Conservation (phyloP, 2,888 invertebrate species). For the Ichneumon xanthorius region DNA sequence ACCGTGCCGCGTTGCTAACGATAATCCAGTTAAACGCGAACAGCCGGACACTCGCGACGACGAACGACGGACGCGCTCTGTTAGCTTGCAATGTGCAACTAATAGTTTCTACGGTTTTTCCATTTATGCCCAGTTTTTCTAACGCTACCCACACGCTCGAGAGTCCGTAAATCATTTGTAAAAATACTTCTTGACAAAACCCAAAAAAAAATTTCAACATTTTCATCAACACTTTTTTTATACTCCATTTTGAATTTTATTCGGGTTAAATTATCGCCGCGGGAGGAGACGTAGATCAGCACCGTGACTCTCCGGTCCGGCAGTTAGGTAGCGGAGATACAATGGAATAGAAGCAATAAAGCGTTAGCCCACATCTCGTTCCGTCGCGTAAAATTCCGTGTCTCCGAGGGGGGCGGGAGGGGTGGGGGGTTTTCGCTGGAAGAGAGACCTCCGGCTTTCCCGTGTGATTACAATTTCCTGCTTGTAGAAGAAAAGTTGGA, state of each 20-base stretch:
- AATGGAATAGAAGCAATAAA: constrained; percentile 4
- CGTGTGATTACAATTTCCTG: constrained; percentile 26
- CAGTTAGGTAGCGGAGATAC: neutral
- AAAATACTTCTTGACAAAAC: too few relatives aligned
- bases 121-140: neutral
- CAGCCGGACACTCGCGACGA: constrained; percentile 59
- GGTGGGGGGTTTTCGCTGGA: neutral
- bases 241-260: too few relatives aligned
- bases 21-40: constrained; percentile 80
- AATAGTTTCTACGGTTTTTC: constrained; percentile 24
- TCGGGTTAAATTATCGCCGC: neutral
- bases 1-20: constrained; percentile 69
- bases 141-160: neutral
- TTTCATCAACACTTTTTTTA: neutral
- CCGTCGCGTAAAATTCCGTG: constrained; percentile 6
- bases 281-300: neutral
- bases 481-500: neutral
- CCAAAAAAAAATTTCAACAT: neutral
- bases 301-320: neutral
- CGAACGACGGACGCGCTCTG: constrained; percentile 32
- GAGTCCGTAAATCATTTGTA: neutral
- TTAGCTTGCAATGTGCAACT: constrained; percentile 7
- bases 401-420: neutral
- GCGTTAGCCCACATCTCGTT: neutral
- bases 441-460: constrained; percentile 4